phyloP scores from a whole-genome alignment of 2,797 vertebrate species.

The Macropus fuliginosus region DNA sequence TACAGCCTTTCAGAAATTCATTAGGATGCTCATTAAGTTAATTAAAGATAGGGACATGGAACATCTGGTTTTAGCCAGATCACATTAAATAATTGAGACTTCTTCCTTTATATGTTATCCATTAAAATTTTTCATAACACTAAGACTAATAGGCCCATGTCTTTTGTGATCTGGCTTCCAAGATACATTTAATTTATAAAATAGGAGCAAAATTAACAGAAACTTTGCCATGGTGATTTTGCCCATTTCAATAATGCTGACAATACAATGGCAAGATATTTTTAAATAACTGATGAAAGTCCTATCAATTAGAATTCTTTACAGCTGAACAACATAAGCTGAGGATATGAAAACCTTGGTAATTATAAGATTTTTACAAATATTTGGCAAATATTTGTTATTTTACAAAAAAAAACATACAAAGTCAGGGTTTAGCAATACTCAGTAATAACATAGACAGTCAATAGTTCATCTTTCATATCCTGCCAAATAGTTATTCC shows the following conservation, averaged over 20 bases:
- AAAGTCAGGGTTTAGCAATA: not conserved
- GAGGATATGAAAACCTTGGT: not conserved
- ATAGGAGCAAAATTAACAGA: not conserved
- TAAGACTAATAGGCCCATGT: not conserved
- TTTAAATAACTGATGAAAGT: not conserved
- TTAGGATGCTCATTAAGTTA: slow-evolving; percentile 31
- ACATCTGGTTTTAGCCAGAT: not conserved
- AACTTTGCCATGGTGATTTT: not conserved
- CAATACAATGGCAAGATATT: not conserved
- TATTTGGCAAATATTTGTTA: too few relatives aligned
- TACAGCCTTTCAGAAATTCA: not conserved
- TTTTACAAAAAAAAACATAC: not conserved
- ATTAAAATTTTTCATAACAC: not conserved
- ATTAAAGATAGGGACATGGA: slow-evolving; percentile 19
- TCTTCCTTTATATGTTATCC: slow-evolving; percentile 9
- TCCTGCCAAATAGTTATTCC: too few relatives aligned
- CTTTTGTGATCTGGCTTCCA: not conserved
- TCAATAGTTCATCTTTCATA: too few relatives aligned
- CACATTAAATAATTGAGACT: not conserved
- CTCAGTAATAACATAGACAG: not conserved
- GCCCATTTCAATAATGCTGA: not conserved
- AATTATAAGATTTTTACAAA: not conserved
- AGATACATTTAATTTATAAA: slow-evolving; percentile 41
- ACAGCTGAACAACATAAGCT: slow-evolving; percentile 32
- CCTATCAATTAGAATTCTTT: slow-evolving; percentile 19